Percentiles rank a stretch among this genome's conserved stretches.
Evolutionary conservation across 1,140 invertebrate genomes (phyloP).

Genomic region (Dendrolimus punctatus): DNA sequence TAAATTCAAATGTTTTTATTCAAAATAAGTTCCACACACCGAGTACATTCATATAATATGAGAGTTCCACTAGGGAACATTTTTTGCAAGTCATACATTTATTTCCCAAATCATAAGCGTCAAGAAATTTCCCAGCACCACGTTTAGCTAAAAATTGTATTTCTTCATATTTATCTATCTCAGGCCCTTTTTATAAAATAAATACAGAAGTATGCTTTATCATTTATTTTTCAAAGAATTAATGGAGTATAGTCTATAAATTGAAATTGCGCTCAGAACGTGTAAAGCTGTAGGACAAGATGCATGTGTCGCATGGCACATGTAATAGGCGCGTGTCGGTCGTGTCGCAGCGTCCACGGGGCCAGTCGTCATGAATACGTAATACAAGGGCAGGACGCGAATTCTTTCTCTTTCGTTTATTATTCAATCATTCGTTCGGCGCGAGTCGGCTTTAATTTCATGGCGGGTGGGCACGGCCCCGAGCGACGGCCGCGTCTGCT

Average conservation of each 20-base stretch:
- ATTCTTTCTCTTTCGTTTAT: slow-evolving; percentile 72
- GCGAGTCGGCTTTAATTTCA: slow-evolving; percentile 70
- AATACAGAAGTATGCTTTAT: background rate
- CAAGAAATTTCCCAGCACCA: no score
- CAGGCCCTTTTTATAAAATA: no score
- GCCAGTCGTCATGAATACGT: slow-evolving; percentile 68
- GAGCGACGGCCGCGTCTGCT: slow-evolving; percentile 32
- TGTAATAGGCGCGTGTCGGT: slow-evolving; percentile 3
- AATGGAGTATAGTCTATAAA: background rate
- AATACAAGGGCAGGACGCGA: slow-evolving; percentile 68
- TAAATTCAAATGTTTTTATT: background rate
- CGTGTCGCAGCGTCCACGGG: slow-evolving; percentile 36
- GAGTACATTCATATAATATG: background rate
- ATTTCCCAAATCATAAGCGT: no score
- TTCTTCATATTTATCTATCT: no score
- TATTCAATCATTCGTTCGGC: slow-evolving; percentile 71
- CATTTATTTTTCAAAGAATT: background rate
- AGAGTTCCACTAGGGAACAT: no score
- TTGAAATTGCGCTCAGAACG: background rate
- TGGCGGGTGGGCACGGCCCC: slow-evolving; percentile 64
- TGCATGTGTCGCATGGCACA: background rate
- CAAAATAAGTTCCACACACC: slow-evolving; percentile 1
- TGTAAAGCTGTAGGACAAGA: background rate
- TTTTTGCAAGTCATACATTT: no score
- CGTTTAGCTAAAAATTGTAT: no score